Base-by-base conservation (phyloP, 2,888 invertebrate species). In the Tridacna crocea region DNA sequence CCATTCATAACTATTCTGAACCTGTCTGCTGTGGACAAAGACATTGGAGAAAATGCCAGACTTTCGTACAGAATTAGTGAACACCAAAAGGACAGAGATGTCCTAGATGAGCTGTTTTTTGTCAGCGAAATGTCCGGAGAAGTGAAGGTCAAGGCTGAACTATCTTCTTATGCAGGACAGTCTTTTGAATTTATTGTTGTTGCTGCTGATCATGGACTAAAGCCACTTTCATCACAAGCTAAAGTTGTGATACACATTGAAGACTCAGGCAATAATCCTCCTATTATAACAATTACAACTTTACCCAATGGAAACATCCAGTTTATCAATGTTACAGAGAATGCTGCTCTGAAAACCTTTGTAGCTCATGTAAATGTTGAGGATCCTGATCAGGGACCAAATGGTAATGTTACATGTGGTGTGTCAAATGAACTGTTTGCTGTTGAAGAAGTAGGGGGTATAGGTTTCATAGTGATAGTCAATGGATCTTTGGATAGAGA, bases 211-310 rank as follows among this genome's bases (percentile, higher is more conserved):
- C 82, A 87, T 61, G 92, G 90, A 0, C 83, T 82, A 17, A 91
- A 90, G 48, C 90, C 91, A 0, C 77, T 84, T 60, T 89, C 87
- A 58, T 85, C 91, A 1, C 88, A 89, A 72, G 90, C 91, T 12
- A 83, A 88, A 36, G 92, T 92, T 2, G 81, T 87, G 36, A 88
- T 93, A 19, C 81, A 82, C 70, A 96, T 99, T 19, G 97, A 98
- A 92, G 95, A 95, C 80, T 98, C 98, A 94, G 98, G 98, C 94
- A 99, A 99, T 94, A 98, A 98, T 94, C 98, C 98, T 13, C 98
- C 99, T 12, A 46, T 75, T 19, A 87, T 89, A 17, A 83, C 84
- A 27, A 75, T 89, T 27, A 87, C 85, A 75, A 72, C 84, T 22
- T 72, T 84, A 13, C 82, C 86, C 3, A 72, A 81, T n/a, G 87